phyloP scores from a whole-genome alignment of 2,797 vertebrate genomes.

The Sebastolobus altivelis region DNA sequence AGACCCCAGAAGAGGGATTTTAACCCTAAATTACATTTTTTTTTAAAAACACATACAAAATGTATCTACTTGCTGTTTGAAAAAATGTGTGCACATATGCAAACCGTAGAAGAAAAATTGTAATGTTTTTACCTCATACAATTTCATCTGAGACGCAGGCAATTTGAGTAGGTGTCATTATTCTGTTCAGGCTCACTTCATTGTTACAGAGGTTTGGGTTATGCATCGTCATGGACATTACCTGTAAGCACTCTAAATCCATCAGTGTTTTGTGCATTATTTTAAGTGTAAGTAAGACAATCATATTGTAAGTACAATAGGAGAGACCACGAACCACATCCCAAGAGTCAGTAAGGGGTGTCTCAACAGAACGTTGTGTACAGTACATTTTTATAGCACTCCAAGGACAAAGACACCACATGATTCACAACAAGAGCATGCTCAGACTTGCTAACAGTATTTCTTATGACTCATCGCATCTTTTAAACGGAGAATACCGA shows the following conservation, averaged over 20 bases:
- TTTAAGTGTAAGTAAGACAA: too few species aligned
- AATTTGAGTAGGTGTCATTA: background rate
- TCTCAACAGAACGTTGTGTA: background rate
- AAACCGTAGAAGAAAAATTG: background rate
- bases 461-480: too few species aligned
- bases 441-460: too few species aligned
- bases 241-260: background rate
- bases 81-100: background rate
- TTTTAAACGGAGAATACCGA: background rate
- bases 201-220: background rate
- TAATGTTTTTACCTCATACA: background rate
- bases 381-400: background rate
- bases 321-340: too few species aligned
- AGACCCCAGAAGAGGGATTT: background rate
- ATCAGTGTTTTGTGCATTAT: too few species aligned
- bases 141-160: background rate
- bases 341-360: too few species aligned
- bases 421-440: background rate
- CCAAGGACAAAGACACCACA: background rate
- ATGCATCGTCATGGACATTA: background rate
- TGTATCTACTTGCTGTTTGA: background rate
- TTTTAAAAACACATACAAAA: background rate
- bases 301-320: too few species aligned
- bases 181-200: background rate
- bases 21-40: slow-evolving; percentile 1